Base-by-base conservation (phyloP, 1,140 invertebrate genomes). In the Antheraea mylitta region DNA sequence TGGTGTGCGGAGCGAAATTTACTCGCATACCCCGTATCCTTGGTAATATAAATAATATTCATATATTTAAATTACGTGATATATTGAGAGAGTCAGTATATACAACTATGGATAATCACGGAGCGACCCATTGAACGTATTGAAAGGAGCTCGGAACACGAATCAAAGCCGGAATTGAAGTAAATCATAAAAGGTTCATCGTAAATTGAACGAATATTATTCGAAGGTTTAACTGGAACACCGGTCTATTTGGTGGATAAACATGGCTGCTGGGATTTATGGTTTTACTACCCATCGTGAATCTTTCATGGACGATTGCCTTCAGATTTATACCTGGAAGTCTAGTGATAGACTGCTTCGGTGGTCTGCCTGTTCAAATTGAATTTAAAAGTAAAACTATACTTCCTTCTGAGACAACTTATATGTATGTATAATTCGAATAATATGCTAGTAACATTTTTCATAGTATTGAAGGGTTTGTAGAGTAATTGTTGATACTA, bases 151-250 rank as follows among this genome's bases (percentile, higher is more conserved):
- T 42, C 38, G 7, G 38, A 42, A 42, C 38, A 42, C 38, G 38
- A 53, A 53, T 53, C 45, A n/a, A 16, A 53, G 45, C 16, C 45
- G 11, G 45, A 6, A 53, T n/a, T 53, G 9, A 53, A 16, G 6
- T 53, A 53, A 53, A 53, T 53, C 45, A 53, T 53, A 53, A 53
- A 53, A 53, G 45, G 45, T 53, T 53, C 45, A 53, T 53, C 45
- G 45, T 53, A 53, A 53, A n/a, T 53, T 53, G 45, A 53, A 53
- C 16, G 45, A 16, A 53, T 53, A 53, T 53, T 53, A 53, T 53
- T 53, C 45, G 45, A 53, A 9, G 45, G 9, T 53, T 13, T 53
- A 9, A 53, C 7, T 42, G 11, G 38, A 42, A 42, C 16, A 53
- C 45, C 45, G 45, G 10, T 53, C 45, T 53, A 53, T 53, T 53